Base-by-base conservation (phyloP, 2,797 vertebrate species). In the Peromyscus eremicus region DNA sequence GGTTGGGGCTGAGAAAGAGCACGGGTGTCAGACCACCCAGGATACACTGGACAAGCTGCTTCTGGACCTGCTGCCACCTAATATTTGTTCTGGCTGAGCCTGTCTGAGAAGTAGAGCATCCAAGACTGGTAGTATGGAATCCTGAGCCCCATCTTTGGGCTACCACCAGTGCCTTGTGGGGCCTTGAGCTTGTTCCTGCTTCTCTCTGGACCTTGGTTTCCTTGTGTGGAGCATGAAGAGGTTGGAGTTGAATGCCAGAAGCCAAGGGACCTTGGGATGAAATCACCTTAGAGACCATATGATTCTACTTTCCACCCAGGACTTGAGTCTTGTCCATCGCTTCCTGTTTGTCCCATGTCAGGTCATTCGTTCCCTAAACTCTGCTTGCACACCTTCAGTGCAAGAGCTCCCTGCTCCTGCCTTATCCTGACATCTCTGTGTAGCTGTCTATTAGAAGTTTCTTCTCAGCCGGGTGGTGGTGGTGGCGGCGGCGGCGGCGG, bases 21-120 rank as follows among this genome's bases (percentile, higher is more conserved):
- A 43, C 1, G 25, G 70, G 70, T 90, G 70, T 94, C 71, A 91
- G 95, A 95, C 97, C 96, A 97, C 95, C 94, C 96, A 94, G 86
- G 93, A 95, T 5, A 77, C 25, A 13, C 55, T 81, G 66, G 70
- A 88, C 79, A 92, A 27, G 60, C 40, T 62, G 81, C 75, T 94
- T 94, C 70, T 91, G 52, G 43, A 86, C 81, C 52, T 5, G 25
- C 80, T 8, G 25, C 43, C 1, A 6, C 71, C 70, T 55, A 37
- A 84, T 71, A 8, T 95, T 95, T 94, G 32, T 91, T 95, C 73
- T 94, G 92, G 93, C 92, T 3, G 21, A 97, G 73, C 75, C 32
- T 29, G 75, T 92, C 92, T 46, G 9, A 94, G 81, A 43, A 97
- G 32, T 46, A 27, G 21, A 90, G 14, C 40, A 93, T 88, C 75